phyloP scores from a whole-genome alignment of 2,888 invertebrate species.

The Parnassius apollo region DNA sequence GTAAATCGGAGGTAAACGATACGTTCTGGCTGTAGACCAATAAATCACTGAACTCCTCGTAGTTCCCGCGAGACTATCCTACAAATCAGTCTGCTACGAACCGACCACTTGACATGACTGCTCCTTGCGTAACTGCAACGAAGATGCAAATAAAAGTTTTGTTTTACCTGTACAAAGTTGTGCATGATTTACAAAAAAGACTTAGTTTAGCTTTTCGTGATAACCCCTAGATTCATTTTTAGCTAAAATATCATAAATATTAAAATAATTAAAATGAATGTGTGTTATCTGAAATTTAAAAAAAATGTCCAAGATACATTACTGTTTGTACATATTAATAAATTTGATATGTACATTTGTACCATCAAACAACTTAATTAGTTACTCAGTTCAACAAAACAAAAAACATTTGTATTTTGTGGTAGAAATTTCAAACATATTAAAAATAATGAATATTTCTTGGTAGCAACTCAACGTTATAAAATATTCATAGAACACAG shows the following conservation, averaged over 20 bases:
- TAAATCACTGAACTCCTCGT: conserved; percentile 24
- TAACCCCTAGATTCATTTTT: background rate
- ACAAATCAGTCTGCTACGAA: conserved; percentile 26
- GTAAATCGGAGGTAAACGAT: conserved; percentile 23
- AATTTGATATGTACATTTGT: no score
- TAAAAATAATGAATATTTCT: no score
- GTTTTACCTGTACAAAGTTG: background rate
- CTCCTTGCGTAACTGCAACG: conserved; percentile 10
- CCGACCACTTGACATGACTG: conserved; percentile 23
- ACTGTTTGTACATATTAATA: background rate
- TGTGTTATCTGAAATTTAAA: background rate
- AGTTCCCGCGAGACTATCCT: conserved; percentile 21
- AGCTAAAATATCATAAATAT: background rate
- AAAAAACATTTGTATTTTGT: background rate
- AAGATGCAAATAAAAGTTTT: conserved; percentile 10
- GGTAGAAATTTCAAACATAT: no score
- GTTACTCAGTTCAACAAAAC: background rate
- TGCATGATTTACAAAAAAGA: background rate
- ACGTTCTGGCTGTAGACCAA: conserved; percentile 25
- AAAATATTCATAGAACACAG: no score
- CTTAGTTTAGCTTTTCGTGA: background rate
- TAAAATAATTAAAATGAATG: no score
- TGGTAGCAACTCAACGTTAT: no score
- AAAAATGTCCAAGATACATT: background rate
- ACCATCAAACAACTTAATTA: no score